Conservation (phyloP, 2,113 vertebrate species). For the Pseudorasbora parva region DNA sequence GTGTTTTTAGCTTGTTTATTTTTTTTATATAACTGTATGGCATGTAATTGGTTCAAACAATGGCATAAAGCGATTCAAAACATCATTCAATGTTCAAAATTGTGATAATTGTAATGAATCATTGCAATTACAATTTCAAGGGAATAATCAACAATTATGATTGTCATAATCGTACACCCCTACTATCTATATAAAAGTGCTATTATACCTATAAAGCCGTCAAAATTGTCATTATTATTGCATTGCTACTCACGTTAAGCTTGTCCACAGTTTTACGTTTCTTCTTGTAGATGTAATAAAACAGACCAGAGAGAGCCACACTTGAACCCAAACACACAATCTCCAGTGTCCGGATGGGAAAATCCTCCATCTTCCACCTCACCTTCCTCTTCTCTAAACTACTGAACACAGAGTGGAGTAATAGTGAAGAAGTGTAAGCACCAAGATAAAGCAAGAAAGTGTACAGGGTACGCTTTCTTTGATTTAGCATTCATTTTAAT, state of each 20-base stretch:
- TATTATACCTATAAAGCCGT: not conserved
- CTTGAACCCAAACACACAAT: slow-evolving; percentile 80
- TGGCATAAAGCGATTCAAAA: too few relatives aligned
- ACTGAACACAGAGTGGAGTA: slow-evolving; percentile 32
- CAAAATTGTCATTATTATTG: not conserved
- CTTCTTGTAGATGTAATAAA: slow-evolving; percentile 81
- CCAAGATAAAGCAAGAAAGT: not conserved
- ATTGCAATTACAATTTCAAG: too few relatives aligned
- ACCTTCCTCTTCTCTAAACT: slow-evolving; percentile 9
- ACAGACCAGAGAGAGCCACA: slow-evolving; percentile 79
- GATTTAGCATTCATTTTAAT: not conserved
- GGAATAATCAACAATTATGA: too few relatives aligned
- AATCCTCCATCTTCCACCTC: slow-evolving; percentile 70
- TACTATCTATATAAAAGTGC: too few relatives aligned
- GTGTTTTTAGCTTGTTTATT: too few relatives aligned
- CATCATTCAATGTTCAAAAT: too few relatives aligned
- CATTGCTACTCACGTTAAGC: slow-evolving; percentile 74
- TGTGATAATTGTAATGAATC: too few relatives aligned
- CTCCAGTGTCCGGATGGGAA: slow-evolving; percentile 68
- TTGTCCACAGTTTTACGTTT: slow-evolving; percentile 71
- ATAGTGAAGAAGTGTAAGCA: not conserved
- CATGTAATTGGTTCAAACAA: too few relatives aligned
- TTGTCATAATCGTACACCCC: too few relatives aligned
- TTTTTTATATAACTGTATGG: too few relatives aligned
- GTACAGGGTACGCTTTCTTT: not conserved